A percentile compares a stretch with the other conserved stretches of the same genome.
These are phyloP conservation scores for Pristiophorus japonicus DNA, from an alignment of 2,113 vertebrate genomes.

Conservation along the genomic window DNA sequence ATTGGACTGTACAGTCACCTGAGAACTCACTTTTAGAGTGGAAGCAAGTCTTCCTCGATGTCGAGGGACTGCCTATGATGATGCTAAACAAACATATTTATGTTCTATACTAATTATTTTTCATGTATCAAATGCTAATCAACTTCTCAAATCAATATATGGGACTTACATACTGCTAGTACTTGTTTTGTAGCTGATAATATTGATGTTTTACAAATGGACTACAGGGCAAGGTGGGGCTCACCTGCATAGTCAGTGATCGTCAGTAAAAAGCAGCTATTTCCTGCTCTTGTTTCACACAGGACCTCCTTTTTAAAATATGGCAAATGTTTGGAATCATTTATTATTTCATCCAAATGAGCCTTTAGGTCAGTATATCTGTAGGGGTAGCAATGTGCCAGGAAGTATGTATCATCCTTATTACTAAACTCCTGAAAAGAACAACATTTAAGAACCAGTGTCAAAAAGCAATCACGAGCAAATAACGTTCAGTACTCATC, in stretches of 20 bases:
- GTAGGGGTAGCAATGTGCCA: constrained; percentile 36
- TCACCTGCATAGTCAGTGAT: constrained; percentile 10
- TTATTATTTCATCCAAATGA: constrained; percentile 23
- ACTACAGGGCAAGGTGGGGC: not conserved
- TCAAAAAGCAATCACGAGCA: not conserved
- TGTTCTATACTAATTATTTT: not conserved
- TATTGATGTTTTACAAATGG: not conserved
- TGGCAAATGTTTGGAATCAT: not conserved
- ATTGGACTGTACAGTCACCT: too few relatives aligned
- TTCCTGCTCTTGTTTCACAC: constrained; percentile 29
- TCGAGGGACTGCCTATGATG: too few relatives aligned
- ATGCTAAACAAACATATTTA: too few relatives aligned
- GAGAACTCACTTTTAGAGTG: too few relatives aligned
- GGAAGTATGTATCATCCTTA: constrained; percentile 14
- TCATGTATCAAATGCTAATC: not conserved
- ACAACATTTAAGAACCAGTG: not conserved
- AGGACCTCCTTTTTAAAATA: not conserved
- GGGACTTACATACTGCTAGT: not conserved
- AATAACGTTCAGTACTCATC: not conserved
- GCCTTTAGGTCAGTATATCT: constrained; percentile 26
- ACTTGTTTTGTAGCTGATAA: not conserved
- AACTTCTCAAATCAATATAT: not conserved
- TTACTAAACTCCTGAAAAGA: constrained; percentile 28
- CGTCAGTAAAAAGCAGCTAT: constrained; percentile 35
- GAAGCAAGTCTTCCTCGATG: too few relatives aligned